Evolutionary conservation across 2,797 vertebrate species (phyloP).

Genomic region (Capromys pilorides): DNA sequence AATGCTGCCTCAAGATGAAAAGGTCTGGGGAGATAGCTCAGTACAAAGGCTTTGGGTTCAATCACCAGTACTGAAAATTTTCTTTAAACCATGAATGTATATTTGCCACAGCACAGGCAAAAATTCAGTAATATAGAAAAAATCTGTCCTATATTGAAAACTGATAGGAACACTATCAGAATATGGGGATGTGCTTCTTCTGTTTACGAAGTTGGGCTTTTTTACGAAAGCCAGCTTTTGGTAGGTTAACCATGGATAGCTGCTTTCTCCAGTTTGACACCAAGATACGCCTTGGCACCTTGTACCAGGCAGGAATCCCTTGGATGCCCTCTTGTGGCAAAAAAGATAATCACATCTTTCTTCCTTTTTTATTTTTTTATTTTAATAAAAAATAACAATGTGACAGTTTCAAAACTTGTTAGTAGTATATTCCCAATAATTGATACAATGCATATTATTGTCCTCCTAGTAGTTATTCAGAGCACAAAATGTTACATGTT

Average conservation of each 20-base stretch:
- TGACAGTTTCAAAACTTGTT: no score
- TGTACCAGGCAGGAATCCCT: neutral
- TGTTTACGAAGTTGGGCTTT: neutral
- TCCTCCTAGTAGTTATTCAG: no score
- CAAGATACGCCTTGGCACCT: neutral
- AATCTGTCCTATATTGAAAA: neutral
- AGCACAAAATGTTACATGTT: no score
- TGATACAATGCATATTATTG: no score
- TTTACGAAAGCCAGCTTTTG: neutral
- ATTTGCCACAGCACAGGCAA: neutral
- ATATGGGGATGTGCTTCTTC: neutral
- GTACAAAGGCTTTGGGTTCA: neutral
- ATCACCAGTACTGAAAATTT: neutral
- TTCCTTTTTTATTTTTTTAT: neutral
- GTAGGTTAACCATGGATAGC: neutral
- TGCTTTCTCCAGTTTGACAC: neutral
- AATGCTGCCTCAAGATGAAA: neutral
- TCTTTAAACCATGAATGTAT: neutral
- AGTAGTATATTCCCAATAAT: no score
- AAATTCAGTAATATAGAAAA: neutral
- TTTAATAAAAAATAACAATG: no score
- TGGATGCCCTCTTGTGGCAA: constrained; percentile 43
- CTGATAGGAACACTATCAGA: neutral
- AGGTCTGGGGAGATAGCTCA: neutral
- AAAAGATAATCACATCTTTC: neutral